These are phyloP conservation scores for Aurelia sp. DNA, from an alignment of 30 jellyfish, hydroid and myxozoan genomes.

Conservation along the genomic window DNA sequence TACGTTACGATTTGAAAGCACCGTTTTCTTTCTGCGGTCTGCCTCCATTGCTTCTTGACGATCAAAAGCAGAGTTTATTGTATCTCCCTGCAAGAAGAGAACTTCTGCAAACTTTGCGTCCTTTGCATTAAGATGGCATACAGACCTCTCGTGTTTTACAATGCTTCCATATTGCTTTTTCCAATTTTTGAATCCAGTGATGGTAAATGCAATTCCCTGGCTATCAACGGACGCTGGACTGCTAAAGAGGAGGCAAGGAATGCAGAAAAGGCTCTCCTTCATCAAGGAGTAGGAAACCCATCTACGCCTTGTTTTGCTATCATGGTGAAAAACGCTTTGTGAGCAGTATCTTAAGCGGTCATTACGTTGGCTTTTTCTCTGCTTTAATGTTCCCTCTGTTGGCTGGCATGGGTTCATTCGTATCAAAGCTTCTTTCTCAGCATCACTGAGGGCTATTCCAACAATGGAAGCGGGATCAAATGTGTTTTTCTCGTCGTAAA, in stretches of 20 bases:
- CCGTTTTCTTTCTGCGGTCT: constrained; percentile 34
- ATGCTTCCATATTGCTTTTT: constrained; percentile 69
- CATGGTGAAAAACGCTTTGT: constrained; percentile 48
- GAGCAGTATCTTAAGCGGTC: constrained; percentile 39
- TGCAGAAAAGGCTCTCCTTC: constrained; percentile 51
- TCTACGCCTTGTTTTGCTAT: constrained; percentile 52
- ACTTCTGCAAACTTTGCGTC: constrained; percentile 76
- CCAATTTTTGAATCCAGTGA: constrained; percentile 61
- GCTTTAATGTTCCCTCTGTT: constrained; percentile 36
- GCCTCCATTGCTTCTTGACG: constrained; percentile 44
- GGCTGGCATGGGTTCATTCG: constrained; percentile 60
- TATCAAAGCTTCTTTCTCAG: constrained; percentile 51
- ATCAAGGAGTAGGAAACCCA: constrained; percentile 61
- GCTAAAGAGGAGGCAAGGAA: constrained; percentile 53
- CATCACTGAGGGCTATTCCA: constrained; percentile 48
- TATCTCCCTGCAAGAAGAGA: constrained; percentile 41
- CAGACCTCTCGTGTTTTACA: constrained; percentile 63
- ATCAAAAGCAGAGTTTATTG: constrained; percentile 28
- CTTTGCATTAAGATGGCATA: constrained; percentile 56
- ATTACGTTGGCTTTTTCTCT: constrained; percentile 36
- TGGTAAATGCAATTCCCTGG: constrained; percentile 58
- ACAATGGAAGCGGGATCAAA: constrained; percentile 60
- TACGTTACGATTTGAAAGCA: constrained; percentile 45
- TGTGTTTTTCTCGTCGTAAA: constrained; percentile 41
- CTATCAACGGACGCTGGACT: constrained; percentile 37